phyloP scores from a whole-genome alignment of 2,797 vertebrate genomes.

The Channa striata region DNA sequence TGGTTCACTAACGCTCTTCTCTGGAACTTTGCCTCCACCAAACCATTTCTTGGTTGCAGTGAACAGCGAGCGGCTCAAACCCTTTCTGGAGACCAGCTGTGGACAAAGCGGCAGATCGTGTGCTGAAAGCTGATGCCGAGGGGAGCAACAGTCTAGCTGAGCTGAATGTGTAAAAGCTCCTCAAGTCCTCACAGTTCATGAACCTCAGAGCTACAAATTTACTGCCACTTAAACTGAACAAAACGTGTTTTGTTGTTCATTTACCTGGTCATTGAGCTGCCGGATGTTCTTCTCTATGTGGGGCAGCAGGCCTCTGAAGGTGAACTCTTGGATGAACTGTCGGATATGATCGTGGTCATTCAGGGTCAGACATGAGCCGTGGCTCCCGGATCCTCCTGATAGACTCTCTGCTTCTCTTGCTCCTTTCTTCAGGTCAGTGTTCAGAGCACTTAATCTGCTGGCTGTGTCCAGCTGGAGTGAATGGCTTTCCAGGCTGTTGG shows the following conservation, averaged over 20 bases:
- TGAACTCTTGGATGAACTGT: constrained; percentile 98
- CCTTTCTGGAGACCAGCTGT: constrained; percentile 96
- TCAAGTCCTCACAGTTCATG: background rate
- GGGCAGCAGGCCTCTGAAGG: constrained; percentile 94
- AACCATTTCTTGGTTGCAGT: constrained; percentile 99
- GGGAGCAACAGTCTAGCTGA: background rate
- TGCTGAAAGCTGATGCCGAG: background rate
- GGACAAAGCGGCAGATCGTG: constrained; percentile 12
- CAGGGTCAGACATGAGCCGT: constrained; percentile 92
- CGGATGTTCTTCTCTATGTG: constrained; percentile 98
- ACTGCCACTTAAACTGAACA: background rate
- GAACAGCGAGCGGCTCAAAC: constrained; percentile 96
- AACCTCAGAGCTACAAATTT: background rate
- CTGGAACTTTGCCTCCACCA: constrained; percentile 95
- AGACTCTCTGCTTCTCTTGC: constrained; percentile 61
- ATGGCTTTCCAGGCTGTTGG: constrained; percentile 86
- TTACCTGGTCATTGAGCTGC: constrained; percentile 99
- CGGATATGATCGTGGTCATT: constrained; percentile 96
- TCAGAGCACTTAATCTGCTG: constrained; percentile 65
- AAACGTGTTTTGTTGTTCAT: background rate
- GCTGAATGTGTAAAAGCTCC: background rate
- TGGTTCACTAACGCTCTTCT: constrained; percentile 93
- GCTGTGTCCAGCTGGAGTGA: constrained; percentile 89
- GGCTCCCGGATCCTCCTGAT: constrained; percentile 72
- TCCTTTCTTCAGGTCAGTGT: constrained; percentile 82